Conservation (phyloP, 2,888 invertebrate genomes). For the Seladonia tumulorum region DNA sequence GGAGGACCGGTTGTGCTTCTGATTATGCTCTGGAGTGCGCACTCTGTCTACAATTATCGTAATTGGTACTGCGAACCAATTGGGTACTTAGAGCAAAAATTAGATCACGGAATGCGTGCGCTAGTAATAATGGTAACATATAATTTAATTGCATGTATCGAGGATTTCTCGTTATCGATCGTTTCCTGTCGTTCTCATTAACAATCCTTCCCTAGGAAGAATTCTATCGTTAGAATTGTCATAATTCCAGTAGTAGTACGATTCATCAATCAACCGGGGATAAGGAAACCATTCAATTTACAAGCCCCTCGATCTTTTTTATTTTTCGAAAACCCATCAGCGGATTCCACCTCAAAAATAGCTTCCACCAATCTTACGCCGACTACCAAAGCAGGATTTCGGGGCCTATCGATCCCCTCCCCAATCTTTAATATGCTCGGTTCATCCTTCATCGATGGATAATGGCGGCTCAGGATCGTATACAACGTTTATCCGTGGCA, state of each 20-base stretch:
- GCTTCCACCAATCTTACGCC: not conserved
- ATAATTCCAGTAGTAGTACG: not conserved
- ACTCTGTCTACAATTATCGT: not conserved
- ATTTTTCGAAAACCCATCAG: not conserved
- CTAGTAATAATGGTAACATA: not conserved
- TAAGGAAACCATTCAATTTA: not conserved
- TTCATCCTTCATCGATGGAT: constrained; percentile 38
- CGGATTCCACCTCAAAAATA: not conserved
- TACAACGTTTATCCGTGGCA: constrained; percentile 14
- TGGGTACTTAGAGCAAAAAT: not conserved
- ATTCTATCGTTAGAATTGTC: not conserved
- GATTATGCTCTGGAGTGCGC: not conserved
- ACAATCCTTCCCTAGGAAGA: not conserved
- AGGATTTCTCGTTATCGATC: not conserved
- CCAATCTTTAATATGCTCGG: constrained; percentile 23
- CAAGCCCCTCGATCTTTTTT: not conserved
- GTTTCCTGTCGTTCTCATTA: not conserved
- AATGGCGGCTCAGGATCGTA: constrained; percentile 17
- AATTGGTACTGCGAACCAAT: not conserved
- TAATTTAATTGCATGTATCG: not conserved
- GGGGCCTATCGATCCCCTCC: constrained; percentile 8
- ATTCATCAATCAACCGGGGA: not conserved
- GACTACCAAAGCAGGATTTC: constrained; percentile 5
- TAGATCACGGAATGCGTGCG: not conserved
- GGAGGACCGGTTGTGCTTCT: not conserved